phyloP scores from a whole-genome alignment of 2,888 invertebrate genomes.

The Eugnorisma glareosa region DNA sequence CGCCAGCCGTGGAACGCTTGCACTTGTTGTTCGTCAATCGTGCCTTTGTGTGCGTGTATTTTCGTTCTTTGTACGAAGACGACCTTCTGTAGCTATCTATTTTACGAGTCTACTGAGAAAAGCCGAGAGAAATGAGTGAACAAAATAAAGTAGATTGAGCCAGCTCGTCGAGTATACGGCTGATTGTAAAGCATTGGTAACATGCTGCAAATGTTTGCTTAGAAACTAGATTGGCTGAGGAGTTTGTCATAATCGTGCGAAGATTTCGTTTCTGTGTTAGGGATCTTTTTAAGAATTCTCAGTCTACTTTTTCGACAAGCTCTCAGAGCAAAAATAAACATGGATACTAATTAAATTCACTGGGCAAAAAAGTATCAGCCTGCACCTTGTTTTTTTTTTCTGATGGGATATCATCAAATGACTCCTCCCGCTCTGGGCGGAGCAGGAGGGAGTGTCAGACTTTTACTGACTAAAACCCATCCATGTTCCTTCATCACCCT shows the following conservation, averaged over 20 bases:
- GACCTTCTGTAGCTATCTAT: slow-evolving; percentile 3
- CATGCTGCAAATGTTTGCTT: slow-evolving; percentile 22
- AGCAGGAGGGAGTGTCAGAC: too few species aligned
- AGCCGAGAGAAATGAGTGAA: slow-evolving; percentile 40
- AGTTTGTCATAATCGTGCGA: not conserved
- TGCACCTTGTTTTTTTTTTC: not conserved
- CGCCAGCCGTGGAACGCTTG: not conserved
- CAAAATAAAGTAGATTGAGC: slow-evolving; percentile 54
- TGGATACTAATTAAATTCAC: not conserved
- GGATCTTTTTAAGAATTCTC: not conserved
- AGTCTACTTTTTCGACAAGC: not conserved
- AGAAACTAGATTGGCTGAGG: slow-evolving; percentile 4
- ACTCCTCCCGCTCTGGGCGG: too few species aligned
- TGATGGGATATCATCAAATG: too few species aligned
- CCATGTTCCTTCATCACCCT: too few species aligned
- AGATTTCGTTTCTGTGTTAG: not conserved
- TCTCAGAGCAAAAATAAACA: not conserved
- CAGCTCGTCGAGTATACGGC: slow-evolving; percentile 1
- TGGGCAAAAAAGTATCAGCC: not conserved
- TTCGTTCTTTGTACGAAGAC: fast-evolving
- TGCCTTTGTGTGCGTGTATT: not conserved
- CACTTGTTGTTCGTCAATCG: not conserved
- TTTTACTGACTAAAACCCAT: too few species aligned
- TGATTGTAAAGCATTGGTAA: slow-evolving; percentile 52
- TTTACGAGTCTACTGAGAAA: slow-evolving; percentile 5